Base-by-base conservation (phyloP, 2,888 invertebrate genomes). In the Agrochola litura region DNA sequence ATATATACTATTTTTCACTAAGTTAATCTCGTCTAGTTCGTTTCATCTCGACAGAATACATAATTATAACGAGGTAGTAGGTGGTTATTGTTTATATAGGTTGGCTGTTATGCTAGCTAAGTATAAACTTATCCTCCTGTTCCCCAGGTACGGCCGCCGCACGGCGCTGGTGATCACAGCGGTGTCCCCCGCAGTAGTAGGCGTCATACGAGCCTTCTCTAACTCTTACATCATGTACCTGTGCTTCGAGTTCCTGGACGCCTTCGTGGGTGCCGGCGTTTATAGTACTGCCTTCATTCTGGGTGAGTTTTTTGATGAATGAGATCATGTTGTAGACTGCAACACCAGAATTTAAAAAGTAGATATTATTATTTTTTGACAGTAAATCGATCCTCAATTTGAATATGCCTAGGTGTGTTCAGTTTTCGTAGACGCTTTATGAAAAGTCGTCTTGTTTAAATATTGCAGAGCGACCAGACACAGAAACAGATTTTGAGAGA, bases 101-200 rank as follows among this genome's bases (percentile, higher is more conserved):
- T 14, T 6, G 16, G 6, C 19, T n/a, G 22, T 19, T 19, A 14
- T 22, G 52, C 9, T 14, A 52, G 4, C 9, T 69, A 30, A 30
- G 30, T 30, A 30, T 16, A 8, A 9, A 6, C 2, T 0, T 25
- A 19, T n/a, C 6, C 5, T 46, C 4, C 1, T 71, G 22, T 22
- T 6, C 1, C 37, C 16, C 79, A 95, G 95, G 30, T 95, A 97
- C 93, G 98, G 98, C 6, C 96, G 98, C 69, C 97, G 97, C 83
- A 95, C 95, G 3, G 95, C 97, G 37, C 94, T 98, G 83, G 96
- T 97, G 46, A 88, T 95, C 79, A 97, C 97, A 16, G 97, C 97
- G 77, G 95, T 97, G 69, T 86, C 95, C 1, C 97, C 97, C 30
- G 97, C 96, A 25, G 88, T 97, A 65, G 94, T 97, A 85, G 98